Conservation (phyloP, 2,113 vertebrate species). For the Tragulus kanchil region DNA sequence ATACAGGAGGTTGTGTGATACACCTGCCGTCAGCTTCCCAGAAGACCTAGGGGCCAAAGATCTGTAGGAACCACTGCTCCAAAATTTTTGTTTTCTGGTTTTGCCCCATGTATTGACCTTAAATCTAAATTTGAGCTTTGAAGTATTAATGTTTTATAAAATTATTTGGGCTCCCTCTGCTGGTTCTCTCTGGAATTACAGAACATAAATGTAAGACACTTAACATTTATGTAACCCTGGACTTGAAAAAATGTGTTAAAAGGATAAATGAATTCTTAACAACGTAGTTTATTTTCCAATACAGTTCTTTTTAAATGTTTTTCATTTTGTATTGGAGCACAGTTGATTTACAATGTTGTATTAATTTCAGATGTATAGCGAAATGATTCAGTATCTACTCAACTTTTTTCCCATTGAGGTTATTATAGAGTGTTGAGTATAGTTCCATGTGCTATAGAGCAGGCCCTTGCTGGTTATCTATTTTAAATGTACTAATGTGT, state of each 20-base stretch:
- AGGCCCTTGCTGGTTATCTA: not conserved
- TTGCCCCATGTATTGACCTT: not conserved
- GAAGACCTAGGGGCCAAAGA: not conserved
- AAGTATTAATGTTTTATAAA: not conserved
- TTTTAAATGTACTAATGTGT: not conserved
- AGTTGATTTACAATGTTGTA: not conserved
- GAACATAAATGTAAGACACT: not conserved
- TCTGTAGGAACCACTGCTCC: not conserved
- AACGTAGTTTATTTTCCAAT: conserved; percentile 26
- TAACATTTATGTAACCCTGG: not conserved
- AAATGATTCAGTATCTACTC: not conserved
- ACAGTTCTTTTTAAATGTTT: not conserved
- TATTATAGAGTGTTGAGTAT: not conserved
- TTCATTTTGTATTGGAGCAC: not conserved
- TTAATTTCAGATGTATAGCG: not conserved
- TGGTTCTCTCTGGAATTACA: conserved; percentile 61
- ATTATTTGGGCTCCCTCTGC: conserved; percentile 73
- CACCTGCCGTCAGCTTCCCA: not conserved
- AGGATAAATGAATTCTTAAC: not conserved
- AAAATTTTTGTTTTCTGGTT: not conserved
- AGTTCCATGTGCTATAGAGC: not conserved
- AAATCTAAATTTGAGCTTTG: not conserved
- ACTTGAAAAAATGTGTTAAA: not conserved
- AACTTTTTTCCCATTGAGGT: not conserved
- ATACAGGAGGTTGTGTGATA: not conserved